These are phyloP conservation scores for Gnatocerus cornutus DNA, from an alignment of 2,888 invertebrate species.

Conservation along the genomic window DNA sequence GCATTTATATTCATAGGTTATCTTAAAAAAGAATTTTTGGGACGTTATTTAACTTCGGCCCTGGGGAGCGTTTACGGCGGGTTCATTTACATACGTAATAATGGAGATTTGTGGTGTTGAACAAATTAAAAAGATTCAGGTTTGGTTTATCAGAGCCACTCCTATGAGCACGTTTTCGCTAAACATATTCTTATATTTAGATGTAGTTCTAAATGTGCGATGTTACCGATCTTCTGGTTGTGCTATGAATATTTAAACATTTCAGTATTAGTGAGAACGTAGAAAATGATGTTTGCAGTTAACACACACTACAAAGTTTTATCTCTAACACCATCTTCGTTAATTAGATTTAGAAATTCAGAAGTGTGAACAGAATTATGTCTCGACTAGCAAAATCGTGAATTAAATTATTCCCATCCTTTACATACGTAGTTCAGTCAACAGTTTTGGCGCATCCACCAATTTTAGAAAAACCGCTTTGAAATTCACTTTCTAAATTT, in stretches of 20 bases:
- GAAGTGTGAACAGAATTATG: slow-evolving; percentile 17
- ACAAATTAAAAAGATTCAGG: slow-evolving; percentile 36
- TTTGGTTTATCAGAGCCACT: slow-evolving; percentile 16
- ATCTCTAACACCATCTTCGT: slow-evolving; percentile 32
- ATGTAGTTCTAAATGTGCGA: slow-evolving; percentile 9
- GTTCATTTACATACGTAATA: slow-evolving; percentile 42
- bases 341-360: slow-evolving; percentile 36
- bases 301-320: slow-evolving; percentile 26
- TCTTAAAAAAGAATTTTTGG: slow-evolving; percentile 35
- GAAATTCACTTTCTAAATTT: no score
- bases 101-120: slow-evolving; percentile 43
- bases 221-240: slow-evolving; percentile 10
- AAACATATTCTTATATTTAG: slow-evolving; percentile 28
- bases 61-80: slow-evolving; percentile 32
- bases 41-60: slow-evolving; percentile 25
- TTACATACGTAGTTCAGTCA: no score
- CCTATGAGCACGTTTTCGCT: slow-evolving; percentile 23
- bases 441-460: no score
- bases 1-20: slow-evolving; percentile 32
- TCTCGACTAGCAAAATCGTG: neutral
- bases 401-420: neutral
- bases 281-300: slow-evolving; percentile 41
- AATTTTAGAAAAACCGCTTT: no score
- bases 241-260: slow-evolving; percentile 41
- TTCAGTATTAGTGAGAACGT: neutral